These are phyloP conservation scores for Sebastes diaconus DNA, from an alignment of 2,797 vertebrate species.

Conservation along the genomic window DNA sequence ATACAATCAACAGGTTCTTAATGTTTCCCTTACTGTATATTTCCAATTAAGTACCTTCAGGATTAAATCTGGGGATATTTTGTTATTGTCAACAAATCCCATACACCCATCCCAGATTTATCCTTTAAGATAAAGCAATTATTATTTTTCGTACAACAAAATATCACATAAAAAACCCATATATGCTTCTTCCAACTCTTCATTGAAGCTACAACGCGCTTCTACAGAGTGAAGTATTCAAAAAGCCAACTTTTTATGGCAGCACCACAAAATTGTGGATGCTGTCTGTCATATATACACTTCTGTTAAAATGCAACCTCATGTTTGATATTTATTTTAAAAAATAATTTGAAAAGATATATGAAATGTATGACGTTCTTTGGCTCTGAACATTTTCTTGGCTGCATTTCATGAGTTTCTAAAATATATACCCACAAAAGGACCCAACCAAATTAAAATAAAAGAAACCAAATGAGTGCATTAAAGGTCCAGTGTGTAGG, in stretches of 20 bases:
- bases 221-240: background rate
- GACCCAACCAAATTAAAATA: background rate
- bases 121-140: background rate
- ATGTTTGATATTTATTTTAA: background rate
- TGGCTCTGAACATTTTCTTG: background rate
- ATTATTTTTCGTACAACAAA: background rate
- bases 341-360: background rate
- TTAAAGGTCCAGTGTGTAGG: too few relatives aligned
- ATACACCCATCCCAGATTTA: background rate
- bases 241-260: background rate
- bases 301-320: background rate
- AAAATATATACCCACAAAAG: background rate
- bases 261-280: background rate
- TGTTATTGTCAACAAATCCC: background rate
- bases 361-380: background rate
- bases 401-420: background rate
- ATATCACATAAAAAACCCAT: background rate
- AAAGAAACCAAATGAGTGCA: background rate
- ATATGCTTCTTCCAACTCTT: slow-evolving; percentile 13
- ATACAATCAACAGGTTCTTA: background rate
- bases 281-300: background rate
- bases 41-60: background rate
- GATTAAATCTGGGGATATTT: background rate
- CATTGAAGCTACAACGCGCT: slow-evolving; percentile 30
- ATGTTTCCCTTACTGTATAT: background rate